Evolutionary conservation across 2,797 vertebrate genomes (phyloP).

Genomic region (Sphenopsis melanotis): DNA sequence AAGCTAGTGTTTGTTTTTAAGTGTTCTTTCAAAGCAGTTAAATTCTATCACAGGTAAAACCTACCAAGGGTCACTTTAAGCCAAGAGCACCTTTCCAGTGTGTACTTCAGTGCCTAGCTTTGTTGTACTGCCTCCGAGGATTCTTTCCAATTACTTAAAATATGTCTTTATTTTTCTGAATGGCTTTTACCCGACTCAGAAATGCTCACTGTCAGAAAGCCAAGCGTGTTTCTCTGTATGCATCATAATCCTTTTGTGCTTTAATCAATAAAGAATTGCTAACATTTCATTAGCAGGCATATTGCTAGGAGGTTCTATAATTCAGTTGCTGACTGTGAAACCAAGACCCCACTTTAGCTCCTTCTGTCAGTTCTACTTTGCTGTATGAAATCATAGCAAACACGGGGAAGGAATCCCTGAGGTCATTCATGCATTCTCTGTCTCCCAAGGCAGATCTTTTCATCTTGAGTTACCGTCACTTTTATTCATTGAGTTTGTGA

Average conservation of each 20-base stretch:
- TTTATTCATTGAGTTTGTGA: slow-evolving; percentile 37
- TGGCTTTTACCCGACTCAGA: neutral
- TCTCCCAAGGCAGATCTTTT: slow-evolving; percentile 35
- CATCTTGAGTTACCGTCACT: slow-evolving; percentile 25
- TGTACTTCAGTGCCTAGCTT: neutral
- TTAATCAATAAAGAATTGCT: neutral
- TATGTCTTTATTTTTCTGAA: neutral
- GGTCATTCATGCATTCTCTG: slow-evolving; percentile 35
- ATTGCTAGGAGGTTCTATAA: neutral
- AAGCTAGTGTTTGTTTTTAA: neutral
- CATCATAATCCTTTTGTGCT: neutral
- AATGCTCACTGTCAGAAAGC: neutral
- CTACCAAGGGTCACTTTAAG: neutral
- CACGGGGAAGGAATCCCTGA: neutral
- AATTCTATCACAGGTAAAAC: neutral
- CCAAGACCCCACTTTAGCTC: slow-evolving; percentile 12
- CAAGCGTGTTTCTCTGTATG: neutral
- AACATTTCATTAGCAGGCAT: neutral
- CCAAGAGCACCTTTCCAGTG: neutral
- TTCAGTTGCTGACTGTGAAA: neutral
- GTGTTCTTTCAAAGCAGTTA: neutral
- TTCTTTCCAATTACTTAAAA: neutral
- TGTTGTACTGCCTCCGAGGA: neutral
- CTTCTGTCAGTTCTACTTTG: slow-evolving; percentile 25
- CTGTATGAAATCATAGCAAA: slow-evolving; percentile 48